A percentile compares a stretch with the other conserved stretches of the same genome.
These are phyloP conservation scores for Cotesia chilonis DNA, from an alignment of 1,140 invertebrate species.

Conservation along the genomic window DNA sequence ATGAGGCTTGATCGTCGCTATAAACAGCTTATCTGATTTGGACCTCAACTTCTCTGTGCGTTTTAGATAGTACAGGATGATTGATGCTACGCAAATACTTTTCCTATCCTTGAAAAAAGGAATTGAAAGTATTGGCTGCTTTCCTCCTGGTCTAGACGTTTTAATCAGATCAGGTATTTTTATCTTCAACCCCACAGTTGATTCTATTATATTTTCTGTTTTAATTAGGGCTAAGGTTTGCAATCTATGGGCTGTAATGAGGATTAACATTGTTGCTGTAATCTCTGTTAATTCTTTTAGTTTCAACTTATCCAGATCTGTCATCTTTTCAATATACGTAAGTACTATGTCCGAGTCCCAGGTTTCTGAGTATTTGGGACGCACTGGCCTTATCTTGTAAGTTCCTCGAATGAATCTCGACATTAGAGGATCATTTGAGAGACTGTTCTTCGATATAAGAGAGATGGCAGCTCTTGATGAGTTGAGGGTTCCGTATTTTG, in stretches of 20 bases:
- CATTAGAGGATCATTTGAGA: constrained; percentile 18
- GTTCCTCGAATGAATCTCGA: constrained; percentile 41
- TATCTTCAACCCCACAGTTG: constrained; percentile 1
- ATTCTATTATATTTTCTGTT: constrained; percentile 16
- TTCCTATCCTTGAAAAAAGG: constrained; percentile 27
- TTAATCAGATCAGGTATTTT: constrained; percentile 29
- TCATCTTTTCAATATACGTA: neutral
- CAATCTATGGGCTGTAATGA: constrained; percentile 27
- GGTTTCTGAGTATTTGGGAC: neutral
- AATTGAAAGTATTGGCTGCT: constrained; percentile 18
- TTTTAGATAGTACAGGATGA: constrained; percentile 18
- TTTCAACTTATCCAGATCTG: neutral
- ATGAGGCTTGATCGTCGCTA: neutral
- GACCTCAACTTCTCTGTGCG: neutral
- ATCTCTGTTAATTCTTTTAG: constrained; percentile 5
- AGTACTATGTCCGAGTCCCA: neutral
- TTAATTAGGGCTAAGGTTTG: constrained; percentile 31
- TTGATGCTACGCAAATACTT: constrained; percentile 25
- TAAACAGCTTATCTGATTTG: neutral
- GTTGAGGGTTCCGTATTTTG: constrained; percentile 13
- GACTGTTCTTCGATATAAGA: constrained; percentile 14
- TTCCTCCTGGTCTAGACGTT: constrained; percentile 24
- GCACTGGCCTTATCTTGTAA: neutral
- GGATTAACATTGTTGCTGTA: constrained; percentile 6
- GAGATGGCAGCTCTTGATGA: constrained; percentile 24